phyloP scores from a whole-genome alignment of 2,888 invertebrate species.

The Athalia circularis region DNA sequence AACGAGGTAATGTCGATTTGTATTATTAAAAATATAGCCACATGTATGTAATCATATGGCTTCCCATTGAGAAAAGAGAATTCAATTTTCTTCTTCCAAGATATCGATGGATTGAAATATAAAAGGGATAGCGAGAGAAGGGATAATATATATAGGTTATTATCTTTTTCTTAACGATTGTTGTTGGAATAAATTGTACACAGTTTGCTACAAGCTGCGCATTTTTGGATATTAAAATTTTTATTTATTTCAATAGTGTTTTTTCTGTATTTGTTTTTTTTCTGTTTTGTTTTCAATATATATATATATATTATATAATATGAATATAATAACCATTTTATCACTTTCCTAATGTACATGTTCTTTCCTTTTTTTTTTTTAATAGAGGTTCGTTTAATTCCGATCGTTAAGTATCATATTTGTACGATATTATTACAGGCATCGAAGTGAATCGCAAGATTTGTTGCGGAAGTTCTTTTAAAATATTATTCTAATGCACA shows the following conservation, averaged over 20 bases:
- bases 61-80: not conserved
- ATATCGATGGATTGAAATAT: not conserved
- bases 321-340: conserved; percentile 62
- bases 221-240: conserved; percentile 62
- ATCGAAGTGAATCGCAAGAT: too few relatives aligned
- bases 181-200: not conserved
- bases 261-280: conserved; percentile 47
- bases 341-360: conserved; percentile 52
- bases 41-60: not conserved
- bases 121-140: not conserved
- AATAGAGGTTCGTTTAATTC: conserved; percentile 38
- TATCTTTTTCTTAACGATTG: not conserved
- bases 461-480: not conserved
- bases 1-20: too few relatives aligned
- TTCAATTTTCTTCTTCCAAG: too few relatives aligned
- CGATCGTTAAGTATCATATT: not conserved
- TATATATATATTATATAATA: conserved; percentile 48
- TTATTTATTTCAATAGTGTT: conserved; percentile 57
- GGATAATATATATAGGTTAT: not conserved
- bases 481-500: not conserved
- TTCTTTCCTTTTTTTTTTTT: not conserved
- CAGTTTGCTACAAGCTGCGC: not conserved
- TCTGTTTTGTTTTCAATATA: not conserved
- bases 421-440: too few relatives aligned
- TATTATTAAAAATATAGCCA: too few relatives aligned